Percentiles rank a stretch among this genome's conserved stretches.
Evolutionary conservation across 2,113 vertebrate genomes (phyloP).

Genomic region (Mirounga angustirostris): DNA sequence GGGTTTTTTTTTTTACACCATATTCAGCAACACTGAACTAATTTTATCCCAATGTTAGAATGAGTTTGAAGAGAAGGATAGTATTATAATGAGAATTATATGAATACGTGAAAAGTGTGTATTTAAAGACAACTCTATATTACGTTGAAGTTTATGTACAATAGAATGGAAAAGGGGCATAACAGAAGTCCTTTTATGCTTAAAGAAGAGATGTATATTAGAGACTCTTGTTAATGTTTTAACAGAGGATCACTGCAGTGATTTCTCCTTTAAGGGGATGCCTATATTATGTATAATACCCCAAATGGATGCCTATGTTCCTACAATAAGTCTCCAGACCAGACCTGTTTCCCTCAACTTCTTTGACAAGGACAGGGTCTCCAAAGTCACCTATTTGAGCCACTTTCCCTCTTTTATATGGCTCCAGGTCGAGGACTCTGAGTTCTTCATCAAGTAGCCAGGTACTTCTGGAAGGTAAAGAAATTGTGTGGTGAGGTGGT

Average conservation of each 20-base stretch:
- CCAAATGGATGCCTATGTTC: background rate
- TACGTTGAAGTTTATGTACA: background rate
- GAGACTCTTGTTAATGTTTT: background rate
- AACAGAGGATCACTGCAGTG: background rate
- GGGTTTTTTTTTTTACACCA: background rate
- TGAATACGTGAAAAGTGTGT: background rate
- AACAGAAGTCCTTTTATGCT: background rate
- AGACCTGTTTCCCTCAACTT: background rate
- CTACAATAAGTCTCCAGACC: background rate
- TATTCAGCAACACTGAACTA: background rate
- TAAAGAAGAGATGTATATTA: background rate
- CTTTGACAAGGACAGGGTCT: background rate
- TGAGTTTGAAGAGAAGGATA: background rate
- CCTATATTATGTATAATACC: background rate
- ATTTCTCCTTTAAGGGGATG: background rate
- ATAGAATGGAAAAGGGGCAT: background rate
- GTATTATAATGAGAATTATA: background rate
- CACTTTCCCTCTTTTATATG: background rate
- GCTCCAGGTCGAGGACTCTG: background rate
- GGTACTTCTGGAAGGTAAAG: background rate
- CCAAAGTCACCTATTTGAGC: background rate
- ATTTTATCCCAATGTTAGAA: background rate
- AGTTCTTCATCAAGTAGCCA: background rate
- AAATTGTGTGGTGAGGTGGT: rapidly evolving
- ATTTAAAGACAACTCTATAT: background rate